phyloP scores from a whole-genome alignment of 2,888 invertebrate species.

The Noctua fimbriata region DNA sequence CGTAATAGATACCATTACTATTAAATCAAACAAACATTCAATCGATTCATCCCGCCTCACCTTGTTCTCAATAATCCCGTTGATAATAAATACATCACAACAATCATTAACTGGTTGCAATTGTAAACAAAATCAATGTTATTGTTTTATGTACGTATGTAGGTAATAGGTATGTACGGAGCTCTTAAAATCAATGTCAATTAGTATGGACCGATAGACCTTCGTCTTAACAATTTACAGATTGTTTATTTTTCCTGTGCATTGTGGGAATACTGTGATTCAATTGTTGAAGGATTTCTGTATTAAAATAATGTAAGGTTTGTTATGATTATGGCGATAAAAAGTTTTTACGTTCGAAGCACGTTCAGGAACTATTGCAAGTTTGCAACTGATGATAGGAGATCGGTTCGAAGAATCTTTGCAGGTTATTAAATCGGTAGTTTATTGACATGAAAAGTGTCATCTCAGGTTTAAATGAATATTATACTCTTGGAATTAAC shows the following conservation, averaged over 20 bases:
- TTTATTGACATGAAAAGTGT: neutral
- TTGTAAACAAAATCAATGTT: conserved; percentile 44
- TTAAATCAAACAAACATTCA: neutral
- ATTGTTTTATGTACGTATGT: conserved; percentile 22
- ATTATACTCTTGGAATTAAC: neutral
- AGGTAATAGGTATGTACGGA: neutral
- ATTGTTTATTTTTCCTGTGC: conserved; percentile 49
- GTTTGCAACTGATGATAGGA: conserved; percentile 13
- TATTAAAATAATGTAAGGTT: conserved; percentile 5
- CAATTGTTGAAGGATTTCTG: conserved; percentile 48
- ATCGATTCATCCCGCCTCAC: conserved; percentile 25
- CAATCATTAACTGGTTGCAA: conserved; percentile 21
- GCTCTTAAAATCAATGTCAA: conserved; percentile 53
- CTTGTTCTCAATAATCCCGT: conserved; percentile 43
- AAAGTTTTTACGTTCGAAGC: conserved; percentile 4
- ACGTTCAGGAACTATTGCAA: neutral
- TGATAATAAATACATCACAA: conserved; percentile 44
- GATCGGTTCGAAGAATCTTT: neutral
- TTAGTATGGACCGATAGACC: conserved; percentile 41
- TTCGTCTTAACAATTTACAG: conserved; percentile 28
- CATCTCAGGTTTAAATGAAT: neutral
- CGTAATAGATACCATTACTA: neutral
- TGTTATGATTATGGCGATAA: conserved; percentile 18
- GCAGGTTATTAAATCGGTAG: neutral
- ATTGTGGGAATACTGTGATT: conserved; percentile 45